Evolutionary conservation across 2,113 vertebrate species (phyloP), one percentile per base, ranked within the genome.

Genomic region (Phalacrocorax pelagicus): DNA sequence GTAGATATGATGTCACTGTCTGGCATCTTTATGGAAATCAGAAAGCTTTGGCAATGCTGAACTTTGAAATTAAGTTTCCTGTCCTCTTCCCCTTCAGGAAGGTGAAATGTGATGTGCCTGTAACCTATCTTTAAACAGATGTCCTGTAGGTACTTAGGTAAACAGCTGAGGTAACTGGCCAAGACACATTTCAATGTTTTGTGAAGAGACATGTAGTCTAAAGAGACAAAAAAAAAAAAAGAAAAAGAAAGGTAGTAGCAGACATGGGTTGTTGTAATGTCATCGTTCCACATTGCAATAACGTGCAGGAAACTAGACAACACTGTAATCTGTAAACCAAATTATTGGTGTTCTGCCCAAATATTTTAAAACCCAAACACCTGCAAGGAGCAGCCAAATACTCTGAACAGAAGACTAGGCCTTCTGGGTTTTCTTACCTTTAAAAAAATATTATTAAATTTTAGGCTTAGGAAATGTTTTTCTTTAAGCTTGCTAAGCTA

Each of bases 1-100:
- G 85, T 81, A 96, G 92, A 95, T 97, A 95, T 93, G 94, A 95
- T 52, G 93, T 93, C 88, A 96, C 49, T 81, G 46, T 86, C 75
- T 93, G 88, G 66, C 59, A 73, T 95, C 70, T 96, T 92, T 74
- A 81, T 95, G 73, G 66, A 95, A 94, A 94, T 86, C 63, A 88
- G 79, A 95, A 97, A 90, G 7, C 26, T 95, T n/a, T 72, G 58
- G 72, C 86, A 92, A 55, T 44, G 19, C 17, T 94, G 55, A 74
- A 57, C 65, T 79, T 86, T 17, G 27, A 70, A 78, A 90, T 70
- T 63, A 49, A 70, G 65, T 63, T 95, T 95, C 65, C 66, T 91
- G 66, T 58, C 86, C 85, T 95, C 67, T 86, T 95, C 66, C 78
- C 29, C 47, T 94, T 90, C 66, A 95, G 77, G 82, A 86, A 90